phyloP scores from a whole-genome alignment of 2,113 vertebrate species.

The Sebastes fasciatus region DNA sequence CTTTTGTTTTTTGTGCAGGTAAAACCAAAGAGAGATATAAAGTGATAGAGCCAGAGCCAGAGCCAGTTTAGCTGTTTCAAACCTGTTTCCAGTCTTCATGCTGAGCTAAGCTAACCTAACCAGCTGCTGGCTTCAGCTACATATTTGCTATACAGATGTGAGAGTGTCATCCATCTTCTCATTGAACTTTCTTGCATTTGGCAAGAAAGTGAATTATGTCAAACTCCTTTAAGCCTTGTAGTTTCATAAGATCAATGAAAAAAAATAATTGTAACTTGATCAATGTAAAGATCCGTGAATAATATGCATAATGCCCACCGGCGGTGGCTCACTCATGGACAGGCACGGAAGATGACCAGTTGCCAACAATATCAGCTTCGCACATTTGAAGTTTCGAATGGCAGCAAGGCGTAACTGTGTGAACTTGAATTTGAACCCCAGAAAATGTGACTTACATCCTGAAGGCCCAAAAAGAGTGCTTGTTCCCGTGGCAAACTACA shows the following conservation, averaged over 20 bases:
- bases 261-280: conserved; percentile 9
- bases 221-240: not conserved
- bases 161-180: not conserved
- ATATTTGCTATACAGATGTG: too few relatives aligned
- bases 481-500: conserved; percentile 28
- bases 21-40: not conserved
- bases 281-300: not conserved
- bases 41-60: not conserved
- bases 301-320: conserved; percentile 35
- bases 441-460: conserved; percentile 37
- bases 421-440: conserved; percentile 36
- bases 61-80: not conserved
- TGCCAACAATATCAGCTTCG: conserved; percentile 51
- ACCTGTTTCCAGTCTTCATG: not conserved
- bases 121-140: not conserved
- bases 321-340: conserved; percentile 37
- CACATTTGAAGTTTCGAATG: conserved; percentile 17
- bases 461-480: conserved; percentile 33
- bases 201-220: not conserved
- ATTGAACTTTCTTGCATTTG: not conserved
- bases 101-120: conserved; percentile 8
- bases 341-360: conserved; percentile 19
- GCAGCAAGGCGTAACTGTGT: conserved; percentile 24
- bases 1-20: not conserved
- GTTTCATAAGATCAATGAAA: not conserved